phyloP scores from a whole-genome alignment of 2,888 invertebrate genomes.

The Noctua janthe region DNA sequence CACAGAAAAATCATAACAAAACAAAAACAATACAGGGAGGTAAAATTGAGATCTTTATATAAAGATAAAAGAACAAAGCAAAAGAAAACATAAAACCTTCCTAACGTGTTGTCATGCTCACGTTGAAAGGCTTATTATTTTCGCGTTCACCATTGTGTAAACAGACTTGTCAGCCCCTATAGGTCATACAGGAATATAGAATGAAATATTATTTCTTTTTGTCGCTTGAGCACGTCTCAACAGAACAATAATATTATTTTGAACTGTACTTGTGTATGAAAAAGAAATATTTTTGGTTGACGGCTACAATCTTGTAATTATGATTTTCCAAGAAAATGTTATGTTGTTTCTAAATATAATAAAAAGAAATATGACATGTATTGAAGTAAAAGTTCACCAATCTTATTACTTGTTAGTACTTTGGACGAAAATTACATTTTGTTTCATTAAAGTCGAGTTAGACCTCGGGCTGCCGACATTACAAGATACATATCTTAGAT shows the following conservation, averaged over 20 bases:
- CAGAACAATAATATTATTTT: conserved; percentile 10
- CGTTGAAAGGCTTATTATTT: conserved; percentile 30
- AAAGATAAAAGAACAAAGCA: conserved; percentile 17
- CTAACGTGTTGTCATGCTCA: conserved; percentile 14
- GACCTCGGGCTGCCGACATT: not conserved
- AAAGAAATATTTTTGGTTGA: conserved; percentile 1
- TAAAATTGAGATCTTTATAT: conserved; percentile 13
- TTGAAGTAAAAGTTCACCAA: not conserved
- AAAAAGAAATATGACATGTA: not conserved
- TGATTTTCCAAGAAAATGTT: not conserved
- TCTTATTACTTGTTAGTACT: not conserved
- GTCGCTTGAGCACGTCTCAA: conserved; percentile 23
- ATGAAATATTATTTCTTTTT: conserved; percentile 36
- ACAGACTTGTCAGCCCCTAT: conserved; percentile 7
- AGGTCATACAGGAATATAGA: conserved; percentile 29
- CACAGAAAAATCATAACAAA: not conserved
- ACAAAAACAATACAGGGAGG: conserved; percentile 3
- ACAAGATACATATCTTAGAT: conserved; percentile 20
- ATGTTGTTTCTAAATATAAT: not conserved
- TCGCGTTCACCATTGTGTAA: conserved; percentile 1
- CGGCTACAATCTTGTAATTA: not conserved
- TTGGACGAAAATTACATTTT: conserved; percentile 10
- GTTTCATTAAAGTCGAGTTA: not conserved
- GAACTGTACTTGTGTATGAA: not conserved
- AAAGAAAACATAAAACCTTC: conserved; percentile 7